A percentile compares a stretch with the other conserved stretches of the same genome.
These are phyloP conservation scores for Vanacampus margaritifer DNA, from an alignment of 2,113 vertebrate genomes.

Conservation along the genomic window DNA sequence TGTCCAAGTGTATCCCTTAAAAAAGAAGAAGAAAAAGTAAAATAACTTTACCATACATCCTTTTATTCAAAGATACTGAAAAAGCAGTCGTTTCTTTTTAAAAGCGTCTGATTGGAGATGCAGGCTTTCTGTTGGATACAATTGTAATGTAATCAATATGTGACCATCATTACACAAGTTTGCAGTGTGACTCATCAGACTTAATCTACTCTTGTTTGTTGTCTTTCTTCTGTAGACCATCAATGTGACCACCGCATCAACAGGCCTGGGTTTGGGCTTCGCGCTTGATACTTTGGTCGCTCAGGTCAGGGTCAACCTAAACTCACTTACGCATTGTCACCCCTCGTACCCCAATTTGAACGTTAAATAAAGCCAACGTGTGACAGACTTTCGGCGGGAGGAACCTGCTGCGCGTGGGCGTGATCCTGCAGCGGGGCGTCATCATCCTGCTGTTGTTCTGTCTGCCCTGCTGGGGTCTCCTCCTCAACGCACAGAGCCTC, in stretches of 20 bases:
- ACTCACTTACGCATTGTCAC: neutral
- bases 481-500: slow-evolving; percentile 81
- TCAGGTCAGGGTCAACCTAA: slow-evolving; percentile 81
- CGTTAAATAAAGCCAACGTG: slow-evolving; percentile 21
- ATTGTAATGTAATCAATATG: too few relatives aligned
- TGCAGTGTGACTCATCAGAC: neutral
- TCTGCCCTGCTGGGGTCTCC: slow-evolving; percentile 88
- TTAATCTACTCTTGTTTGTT: slow-evolving; percentile 7
- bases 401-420: slow-evolving; percentile 82
- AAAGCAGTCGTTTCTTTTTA: too few relatives aligned
- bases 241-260: slow-evolving; percentile 80
- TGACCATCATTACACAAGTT: neutral
- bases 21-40: too few relatives aligned
- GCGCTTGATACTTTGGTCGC: slow-evolving; percentile 90
- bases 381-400: slow-evolving; percentile 81
- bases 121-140: neutral
- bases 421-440: slow-evolving; percentile 81
- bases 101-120: too few relatives aligned
- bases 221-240: slow-evolving; percentile 75
- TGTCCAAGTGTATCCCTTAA: too few relatives aligned
- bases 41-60: too few relatives aligned
- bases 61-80: too few relatives aligned
- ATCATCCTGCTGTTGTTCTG: slow-evolving; percentile 86
- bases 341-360: too few relatives aligned
- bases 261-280: slow-evolving; percentile 80